Percentiles rank a stretch among this genome's conserved stretches.
These are phyloP conservation scores for Zaprionus gabonicus DNA, from an alignment of 1,140 invertebrate genomes.

Conservation along the genomic window DNA sequence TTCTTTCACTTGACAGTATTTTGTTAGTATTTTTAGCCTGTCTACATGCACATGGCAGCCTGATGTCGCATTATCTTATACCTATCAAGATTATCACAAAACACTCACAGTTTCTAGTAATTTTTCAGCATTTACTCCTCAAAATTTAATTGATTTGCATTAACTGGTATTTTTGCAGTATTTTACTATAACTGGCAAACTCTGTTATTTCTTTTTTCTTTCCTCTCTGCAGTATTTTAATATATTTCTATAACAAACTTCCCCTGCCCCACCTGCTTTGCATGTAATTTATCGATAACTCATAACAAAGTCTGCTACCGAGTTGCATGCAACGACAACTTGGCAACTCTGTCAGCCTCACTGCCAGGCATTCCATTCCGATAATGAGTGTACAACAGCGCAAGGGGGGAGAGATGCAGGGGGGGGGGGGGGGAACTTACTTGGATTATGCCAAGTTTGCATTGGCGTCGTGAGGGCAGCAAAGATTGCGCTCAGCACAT, in stretches of 20 bases:
- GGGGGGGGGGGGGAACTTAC: neutral
- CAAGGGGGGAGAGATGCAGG: no score
- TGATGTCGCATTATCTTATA: no score
- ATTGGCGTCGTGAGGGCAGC: slow-evolving; percentile 7
- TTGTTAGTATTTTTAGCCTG: neutral
- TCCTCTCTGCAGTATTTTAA: neutral
- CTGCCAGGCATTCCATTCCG: slow-evolving; percentile 18
- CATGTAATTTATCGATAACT: slow-evolving; percentile 7
- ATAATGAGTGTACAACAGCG: slow-evolving; percentile 5
- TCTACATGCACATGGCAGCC: no score
- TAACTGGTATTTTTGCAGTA: neutral
- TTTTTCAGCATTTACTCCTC: neutral
- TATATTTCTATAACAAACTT: neutral
- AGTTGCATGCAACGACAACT: neutral
- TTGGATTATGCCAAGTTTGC: slow-evolving; percentile 39
- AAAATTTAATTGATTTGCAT: no score
- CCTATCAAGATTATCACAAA: neutral
- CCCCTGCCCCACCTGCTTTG: neutral
- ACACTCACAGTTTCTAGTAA: neutral
- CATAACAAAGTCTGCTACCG: neutral
- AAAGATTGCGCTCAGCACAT: slow-evolving; percentile 45
- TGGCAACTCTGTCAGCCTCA: slow-evolving; percentile 2
- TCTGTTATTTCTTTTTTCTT: neutral
- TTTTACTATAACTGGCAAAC: neutral
- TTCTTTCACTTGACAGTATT: neutral